These are phyloP conservation scores for Drosophila micromelanica DNA, from an alignment of 1,140 invertebrate species.

Conservation along the genomic window DNA sequence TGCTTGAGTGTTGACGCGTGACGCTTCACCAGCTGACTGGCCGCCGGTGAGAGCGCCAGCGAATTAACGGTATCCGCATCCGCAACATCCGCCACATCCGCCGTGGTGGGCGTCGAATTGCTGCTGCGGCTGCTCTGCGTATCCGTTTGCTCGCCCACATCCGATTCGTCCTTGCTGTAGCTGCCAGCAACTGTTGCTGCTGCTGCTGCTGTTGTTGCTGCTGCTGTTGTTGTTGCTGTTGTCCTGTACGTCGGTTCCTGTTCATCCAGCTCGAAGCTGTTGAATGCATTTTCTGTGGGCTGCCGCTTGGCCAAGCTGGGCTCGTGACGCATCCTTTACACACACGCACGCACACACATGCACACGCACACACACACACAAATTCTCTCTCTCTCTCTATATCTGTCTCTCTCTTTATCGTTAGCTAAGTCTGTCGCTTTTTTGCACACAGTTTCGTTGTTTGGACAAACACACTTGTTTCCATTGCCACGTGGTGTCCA, in stretches of 20 bases:
- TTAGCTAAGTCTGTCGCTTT: constrained; percentile 24
- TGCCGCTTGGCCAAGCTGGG: constrained; percentile 52
- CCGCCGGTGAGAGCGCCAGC: constrained; percentile 55
- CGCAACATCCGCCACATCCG: constrained; percentile 67
- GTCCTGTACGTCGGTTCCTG: constrained; percentile 45
- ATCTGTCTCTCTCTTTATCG: background rate
- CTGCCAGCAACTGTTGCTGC: background rate
- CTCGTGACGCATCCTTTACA: constrained; percentile 53
- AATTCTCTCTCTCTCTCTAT: background rate
- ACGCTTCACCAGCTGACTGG: constrained; percentile 51
- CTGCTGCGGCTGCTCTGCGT: constrained; percentile 69
- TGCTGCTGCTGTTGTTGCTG: background rate
- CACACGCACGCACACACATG: background rate
- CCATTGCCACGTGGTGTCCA: constrained; percentile 62
- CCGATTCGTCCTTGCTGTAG: constrained; percentile 36
- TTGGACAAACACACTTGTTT: constrained; percentile 61
- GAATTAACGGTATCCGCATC: constrained; percentile 57
- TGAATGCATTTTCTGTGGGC: constrained; percentile 39
- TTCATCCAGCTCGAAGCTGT: constrained; percentile 73
- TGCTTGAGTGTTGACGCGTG: constrained; percentile 13
- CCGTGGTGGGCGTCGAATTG: constrained; percentile 79
- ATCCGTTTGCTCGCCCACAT: constrained; percentile 62
- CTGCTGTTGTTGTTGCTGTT: constrained; percentile 1
- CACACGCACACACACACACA: background rate
- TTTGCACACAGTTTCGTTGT: constrained; percentile 37